Percentiles rank a stretch among this genome's conserved stretches.
These are phyloP conservation scores for Portevinia maculata DNA, from an alignment of 2,888 invertebrate genomes.

Conservation along the genomic window DNA sequence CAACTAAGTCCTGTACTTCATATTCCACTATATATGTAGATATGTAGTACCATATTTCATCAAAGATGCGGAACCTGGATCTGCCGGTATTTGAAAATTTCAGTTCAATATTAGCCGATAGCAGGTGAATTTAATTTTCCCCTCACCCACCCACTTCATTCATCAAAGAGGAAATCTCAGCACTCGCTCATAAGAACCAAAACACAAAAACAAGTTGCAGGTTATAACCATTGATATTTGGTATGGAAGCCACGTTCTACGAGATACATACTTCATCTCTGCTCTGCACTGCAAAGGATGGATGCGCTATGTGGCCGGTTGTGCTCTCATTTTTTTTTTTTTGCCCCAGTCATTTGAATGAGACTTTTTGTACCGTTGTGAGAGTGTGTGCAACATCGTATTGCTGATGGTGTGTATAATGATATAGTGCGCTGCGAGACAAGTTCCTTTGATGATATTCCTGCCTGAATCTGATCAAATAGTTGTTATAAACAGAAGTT, in stretches of 20 bases:
- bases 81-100: conserved; percentile 35
- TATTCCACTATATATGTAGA: too few species aligned
- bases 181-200: conserved; percentile 34
- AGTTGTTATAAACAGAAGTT: conserved; percentile 60
- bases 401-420: conserved; percentile 20
- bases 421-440: conserved; percentile 57
- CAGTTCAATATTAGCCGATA: conserved; percentile 61
- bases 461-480: conserved; percentile 67
- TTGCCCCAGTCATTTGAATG: conserved; percentile 62
- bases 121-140: conserved; percentile 60
- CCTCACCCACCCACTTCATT: conserved; percentile 23
- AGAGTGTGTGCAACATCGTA: background rate
- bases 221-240: conserved; percentile 70
- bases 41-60: too few species aligned
- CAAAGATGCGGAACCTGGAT: conserved; percentile 30
- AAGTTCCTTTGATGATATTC: conserved; percentile 72
- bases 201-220: conserved; percentile 63
- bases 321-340: conserved; percentile 67
- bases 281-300: conserved; percentile 59
- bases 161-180: conserved; percentile 36
- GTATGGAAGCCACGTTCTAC: conserved; percentile 74
- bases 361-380: conserved; percentile 26
- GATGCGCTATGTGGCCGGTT: conserved; percentile 62
- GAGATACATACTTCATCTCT: conserved; percentile 68
- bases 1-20: conserved; percentile 22